Evolutionary conservation across 2,797 vertebrate species (phyloP).

Genomic region (Jordanella pulchra): DNA sequence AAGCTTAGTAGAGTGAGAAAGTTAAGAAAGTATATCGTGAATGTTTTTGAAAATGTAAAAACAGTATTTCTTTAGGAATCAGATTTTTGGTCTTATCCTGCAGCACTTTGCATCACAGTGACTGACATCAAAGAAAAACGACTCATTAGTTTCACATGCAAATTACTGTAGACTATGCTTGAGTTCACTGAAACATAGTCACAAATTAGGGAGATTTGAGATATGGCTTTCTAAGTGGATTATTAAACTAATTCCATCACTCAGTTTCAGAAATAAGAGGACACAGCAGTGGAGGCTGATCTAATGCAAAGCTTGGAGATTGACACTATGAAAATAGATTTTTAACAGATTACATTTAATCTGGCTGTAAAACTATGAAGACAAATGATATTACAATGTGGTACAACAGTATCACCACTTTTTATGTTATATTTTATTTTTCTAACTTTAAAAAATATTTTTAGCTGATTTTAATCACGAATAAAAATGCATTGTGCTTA

Average conservation of each 20-base stretch:
- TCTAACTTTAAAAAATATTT: no score
- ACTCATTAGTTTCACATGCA: not conserved
- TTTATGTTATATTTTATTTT: no score
- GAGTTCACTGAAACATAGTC: not conserved
- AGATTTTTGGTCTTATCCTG: not conserved
- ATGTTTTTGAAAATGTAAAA: not conserved
- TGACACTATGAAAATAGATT: constrained; percentile 10
- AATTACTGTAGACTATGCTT: not conserved
- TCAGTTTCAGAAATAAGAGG: constrained; percentile 24
- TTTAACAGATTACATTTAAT: not conserved
- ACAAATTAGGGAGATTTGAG: constrained; percentile 2
- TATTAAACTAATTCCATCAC: constrained; percentile 11
- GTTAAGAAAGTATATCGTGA: no score
- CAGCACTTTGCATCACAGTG: not conserved
- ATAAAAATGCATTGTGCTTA: not conserved
- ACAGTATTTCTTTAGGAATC: not conserved
- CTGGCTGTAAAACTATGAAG: not conserved
- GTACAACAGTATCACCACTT: not conserved
- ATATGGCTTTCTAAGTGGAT: constrained; percentile 15
- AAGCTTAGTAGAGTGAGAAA: no score
- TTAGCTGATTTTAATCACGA: not conserved
- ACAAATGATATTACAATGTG: not conserved
- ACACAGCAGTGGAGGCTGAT: constrained; percentile 6
- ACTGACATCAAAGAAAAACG: not conserved
- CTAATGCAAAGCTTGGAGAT: constrained; percentile 6